Base-by-base conservation (phyloP, 1,140 invertebrate species). In the Listronotus oregonensis region DNA sequence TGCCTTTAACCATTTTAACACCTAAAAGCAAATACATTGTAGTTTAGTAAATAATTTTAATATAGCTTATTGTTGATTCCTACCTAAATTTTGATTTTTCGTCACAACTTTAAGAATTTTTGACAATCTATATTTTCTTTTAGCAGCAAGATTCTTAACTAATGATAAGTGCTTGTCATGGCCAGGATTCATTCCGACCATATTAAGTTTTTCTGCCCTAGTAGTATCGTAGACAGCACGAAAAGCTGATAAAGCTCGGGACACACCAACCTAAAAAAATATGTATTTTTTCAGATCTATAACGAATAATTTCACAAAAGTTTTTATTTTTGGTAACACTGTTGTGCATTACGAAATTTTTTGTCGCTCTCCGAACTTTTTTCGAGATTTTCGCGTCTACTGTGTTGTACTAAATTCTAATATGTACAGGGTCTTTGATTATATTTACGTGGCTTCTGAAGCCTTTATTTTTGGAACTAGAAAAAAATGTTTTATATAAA, bases 141-240 rank as follows among this genome's bases (percentile, higher is more conserved):
- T 73, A 3, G 63, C 40, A n/a, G 70, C 59, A 51, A 76, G 46
- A 61, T 44, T 59, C 57, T 76, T 73, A 1, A 77, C 67, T 21
- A 69, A 63, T 10, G 66, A 66, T 14, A 80, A 49, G 54, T 79
- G 73, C n/a, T 71, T 65, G 14, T 77, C 71, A 56, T 81, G 78
- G 79, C 84, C 85, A 42, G 85, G 85, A 80, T 88, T 88, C 21
- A 80, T 76, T 34, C 86, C 86, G 4, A 87, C 80, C 6, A 74
- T 73, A n/a, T 77, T 68, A 14, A 84, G 72, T 0, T 75, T 73
- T 40, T 76, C 73, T 0, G 85, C 68, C 27, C 78, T 58, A 8
- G 77, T 70, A 12, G 82, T 77, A 49, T 80, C 78, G 10, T 80
- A 75, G 51, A 82, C 76, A 11, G 83, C 80, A 18, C 80, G 75